Evolutionary conservation across 2,797 vertebrate genomes (phyloP).

Genomic region (Spea hammondii): DNA sequence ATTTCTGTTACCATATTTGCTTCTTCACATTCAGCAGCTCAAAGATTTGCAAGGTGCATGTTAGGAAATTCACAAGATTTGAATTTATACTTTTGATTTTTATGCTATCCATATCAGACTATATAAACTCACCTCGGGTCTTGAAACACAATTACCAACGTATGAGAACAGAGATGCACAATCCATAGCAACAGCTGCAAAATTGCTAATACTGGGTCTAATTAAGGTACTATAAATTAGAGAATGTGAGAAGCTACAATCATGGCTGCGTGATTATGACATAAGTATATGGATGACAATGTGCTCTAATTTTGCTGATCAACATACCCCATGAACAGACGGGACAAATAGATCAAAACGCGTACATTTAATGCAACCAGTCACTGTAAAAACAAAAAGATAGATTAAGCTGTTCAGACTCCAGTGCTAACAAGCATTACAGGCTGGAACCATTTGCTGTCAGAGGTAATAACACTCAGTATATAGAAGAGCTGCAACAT

Average conservation of each 20-base stretch:
- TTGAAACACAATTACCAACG: constrained; percentile 71
- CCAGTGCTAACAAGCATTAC: constrained; percentile 72
- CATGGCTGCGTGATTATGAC: constrained; percentile 80
- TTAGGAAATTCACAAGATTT: constrained; percentile 17
- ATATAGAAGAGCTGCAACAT: constrained; percentile 69
- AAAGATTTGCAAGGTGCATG: constrained; percentile 1
- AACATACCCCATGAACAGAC: constrained; percentile 70
- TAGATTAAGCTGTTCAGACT: constrained; percentile 76
- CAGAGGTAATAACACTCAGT: constrained; percentile 76
- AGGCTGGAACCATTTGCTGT: constrained; percentile 76
- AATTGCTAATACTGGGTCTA: constrained; percentile 80
- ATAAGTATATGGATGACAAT: constrained; percentile 78
- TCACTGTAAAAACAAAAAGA: constrained; percentile 78
- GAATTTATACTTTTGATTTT: constrained; percentile 29
- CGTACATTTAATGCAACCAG: constrained; percentile 76
- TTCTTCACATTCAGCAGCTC: constrained; percentile 18
- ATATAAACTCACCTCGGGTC: constrained; percentile 45
- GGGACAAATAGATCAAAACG: constrained; percentile 72
- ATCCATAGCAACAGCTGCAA: constrained; percentile 78
- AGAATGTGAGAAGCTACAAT: constrained; percentile 73
- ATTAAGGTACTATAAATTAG: constrained; percentile 81
- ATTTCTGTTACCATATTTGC: constrained; percentile 15
- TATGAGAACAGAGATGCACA: constrained; percentile 66
- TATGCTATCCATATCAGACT: constrained; percentile 37
- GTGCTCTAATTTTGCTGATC: constrained; percentile 75